Conservation (phyloP, 2,888 invertebrate species). For the Dicyrtoma fusca region DNA sequence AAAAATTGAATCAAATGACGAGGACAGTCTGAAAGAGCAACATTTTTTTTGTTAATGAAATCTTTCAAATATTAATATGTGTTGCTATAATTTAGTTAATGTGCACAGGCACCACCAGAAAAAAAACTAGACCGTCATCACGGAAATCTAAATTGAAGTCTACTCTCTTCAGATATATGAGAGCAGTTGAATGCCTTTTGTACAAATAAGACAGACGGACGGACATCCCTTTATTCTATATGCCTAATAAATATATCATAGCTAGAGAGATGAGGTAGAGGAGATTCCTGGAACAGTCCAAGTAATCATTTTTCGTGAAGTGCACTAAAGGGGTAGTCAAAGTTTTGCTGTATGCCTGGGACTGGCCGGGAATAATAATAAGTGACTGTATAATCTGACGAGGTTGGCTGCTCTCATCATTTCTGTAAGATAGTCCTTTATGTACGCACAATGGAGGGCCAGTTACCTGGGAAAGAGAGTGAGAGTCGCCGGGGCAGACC, state of each 20-base stretch:
- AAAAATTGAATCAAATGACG: conserved; percentile 21
- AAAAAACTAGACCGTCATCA: no score
- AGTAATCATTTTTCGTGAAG: background rate
- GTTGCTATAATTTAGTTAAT: conserved; percentile 9
- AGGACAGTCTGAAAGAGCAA: background rate
- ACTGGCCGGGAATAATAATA: conserved; percentile 15
- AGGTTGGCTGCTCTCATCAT: no score
- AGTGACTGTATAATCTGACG: background rate
- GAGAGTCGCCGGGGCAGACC: conserved; percentile 3
- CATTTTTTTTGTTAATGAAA: conserved; percentile 26
- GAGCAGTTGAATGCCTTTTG: no score
- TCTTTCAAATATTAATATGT: conserved; percentile 22
- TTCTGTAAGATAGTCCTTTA: no score
- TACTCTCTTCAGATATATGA: no score
- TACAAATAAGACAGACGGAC: no score
- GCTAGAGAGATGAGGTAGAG: no score
- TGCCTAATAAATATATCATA: no score
- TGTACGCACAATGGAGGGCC: background rate
- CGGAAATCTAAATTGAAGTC: no score
- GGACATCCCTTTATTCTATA: no score
- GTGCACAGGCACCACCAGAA: no score
- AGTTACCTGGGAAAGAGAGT: background rate
- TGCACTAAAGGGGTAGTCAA: background rate
- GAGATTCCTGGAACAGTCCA: conserved; percentile 4
- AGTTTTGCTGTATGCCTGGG: background rate